Base-by-base conservation (phyloP, 2,797 vertebrate species). In the Lacerta bilineata region DNA sequence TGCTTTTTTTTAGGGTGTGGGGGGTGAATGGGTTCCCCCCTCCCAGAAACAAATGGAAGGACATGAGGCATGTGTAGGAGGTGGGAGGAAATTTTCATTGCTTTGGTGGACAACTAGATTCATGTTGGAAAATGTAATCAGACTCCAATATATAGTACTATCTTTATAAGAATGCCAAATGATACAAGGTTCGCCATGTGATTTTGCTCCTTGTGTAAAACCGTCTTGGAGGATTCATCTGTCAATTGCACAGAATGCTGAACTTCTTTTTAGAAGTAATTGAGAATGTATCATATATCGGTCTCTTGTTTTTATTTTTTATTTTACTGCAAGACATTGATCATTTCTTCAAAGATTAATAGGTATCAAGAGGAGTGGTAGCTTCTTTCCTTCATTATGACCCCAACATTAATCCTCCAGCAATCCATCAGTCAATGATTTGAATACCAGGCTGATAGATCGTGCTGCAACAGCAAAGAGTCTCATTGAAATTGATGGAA, bases 401-500 rank as follows among this genome's bases (percentile, higher is more conserved):
- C 41, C 72, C n/a, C 36, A 93, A 90, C 93, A 93, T 95, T 94
- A 96, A 95, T 96, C 78, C 82, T 79, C 78, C 75, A 93, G 69
- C 80, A 80, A 84, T 90, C 78, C 89, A 95, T 95, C 91, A 94
- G 80, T 95, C 88, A 93, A 39, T 1, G 11, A 89, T 89, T 85
- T 86, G 79, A 89, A 43, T 92, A 94, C 91, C 86, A 91, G 77
- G 43, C 84, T 94, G 81, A 87, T 41, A 87, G 76, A 91, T 95
- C 80, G 91, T 43, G 82, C 20, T 90, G 41, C 89, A 92, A 88
- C 85, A 89, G 88, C 43, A 92, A 95, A 94, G 90, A 79, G 0
- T 91, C 50, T 94, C 74, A 90, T 95, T 96, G 94, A 95, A 95
- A 89, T 88, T 95, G 94, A 95, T 94, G 93, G 92, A 96, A 95